Percentiles rank a stretch among this genome's conserved stretches.
Evolutionary conservation across 2,888 invertebrate genomes (phyloP).

Genomic region (Lepidochrysops patricia): DNA sequence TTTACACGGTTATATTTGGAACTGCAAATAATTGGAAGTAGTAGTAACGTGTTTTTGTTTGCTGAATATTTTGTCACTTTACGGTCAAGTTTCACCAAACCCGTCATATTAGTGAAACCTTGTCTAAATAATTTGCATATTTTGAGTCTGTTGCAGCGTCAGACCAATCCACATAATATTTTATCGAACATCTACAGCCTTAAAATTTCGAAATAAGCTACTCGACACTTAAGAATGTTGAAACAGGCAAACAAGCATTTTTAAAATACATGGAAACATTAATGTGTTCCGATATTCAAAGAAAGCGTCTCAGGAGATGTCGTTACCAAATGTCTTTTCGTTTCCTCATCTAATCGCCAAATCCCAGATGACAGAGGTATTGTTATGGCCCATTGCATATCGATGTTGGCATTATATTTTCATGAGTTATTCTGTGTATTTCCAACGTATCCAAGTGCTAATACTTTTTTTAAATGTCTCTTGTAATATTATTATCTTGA

Average conservation of each 20-base stretch:
- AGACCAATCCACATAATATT: too few relatives aligned
- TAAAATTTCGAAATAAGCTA: too few relatives aligned
- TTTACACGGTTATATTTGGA: not conserved
- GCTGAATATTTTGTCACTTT: too few relatives aligned
- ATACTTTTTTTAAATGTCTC: not conserved
- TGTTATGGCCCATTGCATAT: constrained; percentile 8
- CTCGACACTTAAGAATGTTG: too few relatives aligned
- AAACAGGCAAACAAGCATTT: too few relatives aligned
- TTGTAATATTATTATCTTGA: not conserved
- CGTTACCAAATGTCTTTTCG: constrained; percentile 9
- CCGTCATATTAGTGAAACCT: too few relatives aligned
- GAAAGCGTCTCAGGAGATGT: constrained; percentile 2
- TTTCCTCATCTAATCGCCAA: constrained; percentile 12
- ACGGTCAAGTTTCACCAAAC: too few relatives aligned
- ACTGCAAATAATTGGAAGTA: not conserved
- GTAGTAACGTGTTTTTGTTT: not conserved
- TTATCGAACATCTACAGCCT: too few relatives aligned
- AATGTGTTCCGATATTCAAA: constrained; percentile 7
- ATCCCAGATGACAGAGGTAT: constrained; percentile 12
- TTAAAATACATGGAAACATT: constrained; percentile 2
- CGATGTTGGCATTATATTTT: not conserved
- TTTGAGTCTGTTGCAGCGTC: too few relatives aligned
- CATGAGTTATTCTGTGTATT: constrained; percentile 5
- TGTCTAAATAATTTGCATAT: too few relatives aligned
- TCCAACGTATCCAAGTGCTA: not conserved